Evolutionary conservation across 2,797 vertebrate species (phyloP).

Genomic region (Poecilia gillii): DNA sequence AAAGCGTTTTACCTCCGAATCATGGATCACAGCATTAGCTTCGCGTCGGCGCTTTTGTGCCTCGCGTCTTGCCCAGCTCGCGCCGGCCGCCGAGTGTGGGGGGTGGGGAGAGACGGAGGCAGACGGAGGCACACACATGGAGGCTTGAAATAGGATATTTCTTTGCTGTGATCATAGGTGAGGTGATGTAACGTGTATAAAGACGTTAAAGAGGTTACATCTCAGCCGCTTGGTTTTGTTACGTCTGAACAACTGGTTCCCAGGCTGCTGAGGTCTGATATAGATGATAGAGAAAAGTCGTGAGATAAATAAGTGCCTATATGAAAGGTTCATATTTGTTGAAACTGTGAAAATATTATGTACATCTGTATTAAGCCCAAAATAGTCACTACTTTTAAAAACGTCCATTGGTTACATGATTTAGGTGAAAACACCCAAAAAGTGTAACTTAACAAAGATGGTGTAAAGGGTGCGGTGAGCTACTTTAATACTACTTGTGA

Average conservation of each 20-base stretch:
- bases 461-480: background rate
- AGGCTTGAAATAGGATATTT: conserved; percentile 52
- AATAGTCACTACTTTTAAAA: background rate
- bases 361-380: background rate
- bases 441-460: background rate
- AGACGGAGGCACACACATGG: conserved; percentile 23
- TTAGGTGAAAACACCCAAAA: background rate
- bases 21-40: conserved; percentile 56
- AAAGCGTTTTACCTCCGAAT: conserved; percentile 59
- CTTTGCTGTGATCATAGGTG: conserved; percentile 30
- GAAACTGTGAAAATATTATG: background rate
- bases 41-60: conserved; percentile 39
- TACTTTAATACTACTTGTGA: background rate
- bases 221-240: background rate
- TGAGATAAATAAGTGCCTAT: conserved; percentile 40
- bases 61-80: conserved; percentile 36
- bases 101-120: conserved; percentile 24
- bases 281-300: conserved; percentile 32
- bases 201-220: background rate
- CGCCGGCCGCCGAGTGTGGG: conserved; percentile 25
- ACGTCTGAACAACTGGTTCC: background rate
- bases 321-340: background rate
- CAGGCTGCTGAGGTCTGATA: conserved; percentile 25
- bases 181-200: conserved; percentile 2
- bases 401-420: background rate